These are phyloP conservation scores for Sinocyclocheilus maitianheensis DNA, from an alignment of 2,113 vertebrate genomes.

Conservation along the genomic window DNA sequence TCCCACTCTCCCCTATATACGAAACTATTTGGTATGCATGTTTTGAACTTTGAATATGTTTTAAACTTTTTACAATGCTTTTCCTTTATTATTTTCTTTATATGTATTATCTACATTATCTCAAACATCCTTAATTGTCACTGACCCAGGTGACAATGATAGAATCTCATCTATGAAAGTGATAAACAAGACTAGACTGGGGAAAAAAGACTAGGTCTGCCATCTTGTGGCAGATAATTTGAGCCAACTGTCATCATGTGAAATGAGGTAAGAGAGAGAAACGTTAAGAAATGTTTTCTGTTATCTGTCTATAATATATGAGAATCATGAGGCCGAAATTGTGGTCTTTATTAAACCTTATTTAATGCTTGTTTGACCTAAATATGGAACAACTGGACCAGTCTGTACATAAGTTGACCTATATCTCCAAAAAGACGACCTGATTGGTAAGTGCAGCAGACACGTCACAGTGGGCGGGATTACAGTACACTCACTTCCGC, in stretches of 20 bases:
- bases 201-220: constrained; percentile 1
- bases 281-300: neutral
- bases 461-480: constrained; percentile 9
- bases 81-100: neutral
- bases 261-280: neutral
- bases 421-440: neutral
- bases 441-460: neutral
- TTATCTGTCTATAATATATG: neutral
- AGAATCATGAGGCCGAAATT: neutral
- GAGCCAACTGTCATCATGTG: no score
- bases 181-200: neutral
- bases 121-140: neutral
- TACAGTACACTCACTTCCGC: constrained; percentile 41
- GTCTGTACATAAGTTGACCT: neutral
- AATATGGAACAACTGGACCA: neutral
- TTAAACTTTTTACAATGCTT: neutral
- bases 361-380: constrained; percentile 18
- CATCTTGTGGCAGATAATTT: constrained; percentile 22
- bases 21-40: no score
- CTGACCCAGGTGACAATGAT: neutral
- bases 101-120: neutral
- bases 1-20: no score
- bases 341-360: neutral
- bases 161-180: neutral
- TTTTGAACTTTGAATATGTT: no score